Conservation (phyloP, 2,797 vertebrate species). For the Acrossocheilus wenchowensis region DNA sequence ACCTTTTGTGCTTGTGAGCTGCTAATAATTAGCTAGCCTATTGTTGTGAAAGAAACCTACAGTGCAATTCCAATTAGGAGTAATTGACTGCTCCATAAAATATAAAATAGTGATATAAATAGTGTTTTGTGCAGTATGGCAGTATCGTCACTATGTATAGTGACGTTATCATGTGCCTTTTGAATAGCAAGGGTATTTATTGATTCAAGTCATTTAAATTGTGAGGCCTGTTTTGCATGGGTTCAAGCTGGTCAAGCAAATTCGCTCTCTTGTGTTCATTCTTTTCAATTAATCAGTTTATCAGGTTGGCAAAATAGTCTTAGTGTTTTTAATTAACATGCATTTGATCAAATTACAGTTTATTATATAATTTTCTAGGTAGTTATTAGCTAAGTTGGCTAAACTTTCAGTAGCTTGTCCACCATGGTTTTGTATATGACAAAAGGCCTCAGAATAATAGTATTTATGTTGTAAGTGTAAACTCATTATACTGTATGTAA, state of each 20-base stretch:
- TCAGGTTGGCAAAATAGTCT: background rate
- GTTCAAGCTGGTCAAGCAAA: background rate
- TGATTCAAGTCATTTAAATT: background rate
- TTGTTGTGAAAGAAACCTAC: slow-evolving; percentile 41
- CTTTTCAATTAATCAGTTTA: background rate
- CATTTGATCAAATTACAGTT: background rate
- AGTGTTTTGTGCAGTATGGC: background rate
- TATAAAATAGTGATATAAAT: slow-evolving; percentile 8
- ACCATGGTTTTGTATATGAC: no score
- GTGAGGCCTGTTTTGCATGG: background rate
- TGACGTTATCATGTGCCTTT: background rate
- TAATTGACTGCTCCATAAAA: background rate
- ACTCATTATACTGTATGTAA: background rate
- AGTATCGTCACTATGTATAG: background rate
- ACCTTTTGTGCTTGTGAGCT: slow-evolving; percentile 32
- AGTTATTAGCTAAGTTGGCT: background rate
- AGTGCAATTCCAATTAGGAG: slow-evolving; percentile 7
- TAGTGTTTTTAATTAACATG: background rate
- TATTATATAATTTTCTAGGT: background rate
- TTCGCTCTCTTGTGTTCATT: background rate
- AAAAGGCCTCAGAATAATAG: background rate
- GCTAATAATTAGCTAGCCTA: slow-evolving; percentile 28
- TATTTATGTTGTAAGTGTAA: background rate
- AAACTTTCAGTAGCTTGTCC: background rate
- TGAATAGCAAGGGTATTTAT: background rate